Percentiles rank a stretch among this genome's conserved stretches.
Evolutionary conservation across 2,113 vertebrate genomes (phyloP).

Genomic region (Naja naja): DNA sequence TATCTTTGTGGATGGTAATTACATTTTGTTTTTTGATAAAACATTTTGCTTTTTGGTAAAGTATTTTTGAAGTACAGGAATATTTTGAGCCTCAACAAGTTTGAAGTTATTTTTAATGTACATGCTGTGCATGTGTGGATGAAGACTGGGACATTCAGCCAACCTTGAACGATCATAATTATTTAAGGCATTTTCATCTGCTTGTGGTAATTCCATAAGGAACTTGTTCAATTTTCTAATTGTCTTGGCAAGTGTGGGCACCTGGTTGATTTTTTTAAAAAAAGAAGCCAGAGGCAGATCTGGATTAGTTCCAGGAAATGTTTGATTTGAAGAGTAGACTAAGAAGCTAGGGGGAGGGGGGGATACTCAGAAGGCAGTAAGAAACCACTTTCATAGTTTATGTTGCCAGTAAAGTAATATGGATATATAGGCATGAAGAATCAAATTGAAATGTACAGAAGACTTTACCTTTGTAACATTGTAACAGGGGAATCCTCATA

Average conservation of each 20-base stretch:
- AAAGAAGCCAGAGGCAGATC: neutral
- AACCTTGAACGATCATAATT: neutral
- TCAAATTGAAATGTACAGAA: neutral
- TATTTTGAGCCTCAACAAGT: neutral
- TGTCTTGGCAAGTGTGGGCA: neutral
- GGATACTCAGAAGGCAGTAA: neutral
- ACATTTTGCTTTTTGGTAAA: neutral
- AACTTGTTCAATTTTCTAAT: neutral
- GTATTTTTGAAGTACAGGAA: neutral
- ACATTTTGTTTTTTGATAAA: neutral
- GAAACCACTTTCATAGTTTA: neutral
- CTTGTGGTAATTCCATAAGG: neutral
- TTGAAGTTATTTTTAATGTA: neutral
- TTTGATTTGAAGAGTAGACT: neutral
- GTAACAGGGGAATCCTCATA: neutral
- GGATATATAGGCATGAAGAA: neutral
- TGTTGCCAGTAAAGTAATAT: neutral
- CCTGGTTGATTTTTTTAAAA: neutral
- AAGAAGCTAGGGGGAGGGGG: neutral
- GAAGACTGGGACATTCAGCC: neutral
- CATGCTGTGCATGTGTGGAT: neutral
- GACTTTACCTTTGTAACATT: neutral
- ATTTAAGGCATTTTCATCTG: neutral
- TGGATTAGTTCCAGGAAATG: neutral
- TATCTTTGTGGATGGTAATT: neutral